Conservation (phyloP, 2,113 vertebrate species). For the Cololabis saira region DNA sequence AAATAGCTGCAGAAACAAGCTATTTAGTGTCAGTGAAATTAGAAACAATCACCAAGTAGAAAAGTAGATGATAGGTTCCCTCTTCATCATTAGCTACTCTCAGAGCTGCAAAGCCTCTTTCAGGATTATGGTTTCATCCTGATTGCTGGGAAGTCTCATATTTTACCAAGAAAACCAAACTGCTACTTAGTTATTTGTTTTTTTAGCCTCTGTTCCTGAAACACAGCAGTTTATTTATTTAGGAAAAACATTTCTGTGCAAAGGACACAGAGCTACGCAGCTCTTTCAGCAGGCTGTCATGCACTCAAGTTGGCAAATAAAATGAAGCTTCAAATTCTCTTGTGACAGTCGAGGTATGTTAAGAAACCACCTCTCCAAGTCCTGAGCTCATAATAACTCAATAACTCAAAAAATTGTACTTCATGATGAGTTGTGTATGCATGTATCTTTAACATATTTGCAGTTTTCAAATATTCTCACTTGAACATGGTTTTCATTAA, state of each 20-base stretch:
- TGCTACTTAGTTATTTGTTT: too few species aligned
- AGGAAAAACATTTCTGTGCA: background rate
- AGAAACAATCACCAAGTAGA: too few species aligned
- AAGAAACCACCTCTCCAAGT: background rate
- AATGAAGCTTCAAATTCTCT: background rate
- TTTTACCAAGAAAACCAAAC: too few species aligned
- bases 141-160: too few species aligned
- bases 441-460: background rate
- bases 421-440: too few species aligned
- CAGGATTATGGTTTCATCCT: too few species aligned
- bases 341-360: background rate
- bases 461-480: background rate
- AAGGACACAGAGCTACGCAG: background rate
- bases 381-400: background rate
- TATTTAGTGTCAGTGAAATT: too few species aligned
- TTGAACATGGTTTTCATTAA: background rate
- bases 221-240: conserved; percentile 3
- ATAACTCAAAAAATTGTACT: too few species aligned
- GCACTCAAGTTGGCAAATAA: background rate
- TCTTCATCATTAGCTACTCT: too few species aligned
- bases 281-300: background rate
- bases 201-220: background rate
- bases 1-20: too few species aligned
- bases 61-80: too few species aligned
- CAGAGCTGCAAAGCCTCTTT: too few species aligned